Evolutionary conservation across 64 coral and sea anemone genomes (phyloP), one percentile per base, ranked within the genome.

Genomic region (Montipora efflorescens): DNA sequence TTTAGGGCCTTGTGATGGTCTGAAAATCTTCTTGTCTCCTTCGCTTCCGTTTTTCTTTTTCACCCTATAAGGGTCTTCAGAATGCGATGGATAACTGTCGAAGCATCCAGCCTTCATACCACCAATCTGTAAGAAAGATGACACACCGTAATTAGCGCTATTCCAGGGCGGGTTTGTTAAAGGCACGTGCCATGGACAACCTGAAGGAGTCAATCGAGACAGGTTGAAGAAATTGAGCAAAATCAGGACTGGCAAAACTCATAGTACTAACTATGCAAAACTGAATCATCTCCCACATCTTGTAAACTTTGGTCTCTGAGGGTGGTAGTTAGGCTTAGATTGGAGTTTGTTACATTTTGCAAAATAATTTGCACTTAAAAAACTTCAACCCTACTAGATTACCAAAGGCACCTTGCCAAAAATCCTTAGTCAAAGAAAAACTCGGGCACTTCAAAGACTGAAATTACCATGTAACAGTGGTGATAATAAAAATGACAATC

Each of bases 31-130:
- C 59, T 81, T 96, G 5, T 92, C 92, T 45, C 68, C 90, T 3
- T 48, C 95, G 76, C 43, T 74, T 8, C 45, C 62, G 4, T 94
- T 85, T 13, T 92, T 51, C 50, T 95, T 94, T 69, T 98, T 98
- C 7, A 92, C 80, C 86, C 88, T 81, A 36, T 95, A 98, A 48
- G 97, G 97, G 21, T 95, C 97, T n/a, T 93, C 82, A 47, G 97
- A 99, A 28, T 99, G 97, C 0, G 92, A 90, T 3, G 97, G 97
- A 44, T 99, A 99, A 3, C 18, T 67, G 16, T 94, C 92, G 62
- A 99, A 99, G 73, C 97, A 99, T 7, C 97, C 97, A 49, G 97
- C 97, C 76, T 99, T 99, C 28, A 92, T 83, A 28, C 97, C 97
- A 87, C 89, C 97, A 76, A 99, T 99, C 97, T 99, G 77, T 8